These are phyloP conservation scores for Rousettus leschenaultii DNA, from an alignment of 2,113 vertebrate species.

Conservation along the genomic window DNA sequence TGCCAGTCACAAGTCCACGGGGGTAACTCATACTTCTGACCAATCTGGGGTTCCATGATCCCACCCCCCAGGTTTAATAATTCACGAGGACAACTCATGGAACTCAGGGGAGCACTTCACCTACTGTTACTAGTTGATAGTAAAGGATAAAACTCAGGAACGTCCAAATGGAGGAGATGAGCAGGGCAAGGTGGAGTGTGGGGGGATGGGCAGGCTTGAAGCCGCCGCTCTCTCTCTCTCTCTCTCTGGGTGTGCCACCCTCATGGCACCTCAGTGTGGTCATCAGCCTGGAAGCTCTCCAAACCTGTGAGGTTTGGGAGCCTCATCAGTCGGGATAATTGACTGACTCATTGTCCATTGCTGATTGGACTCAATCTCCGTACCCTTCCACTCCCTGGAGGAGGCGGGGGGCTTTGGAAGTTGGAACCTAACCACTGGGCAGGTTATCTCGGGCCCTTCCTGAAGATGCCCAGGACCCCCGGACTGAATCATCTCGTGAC, in stretches of 20 bases:
- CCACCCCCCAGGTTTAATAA: not conserved
- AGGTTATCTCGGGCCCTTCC: not conserved
- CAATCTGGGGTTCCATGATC: not conserved
- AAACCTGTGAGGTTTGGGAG: not conserved
- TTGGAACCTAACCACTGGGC: not conserved
- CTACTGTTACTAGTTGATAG: not conserved
- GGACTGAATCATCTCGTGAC: not conserved
- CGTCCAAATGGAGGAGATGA: not conserved
- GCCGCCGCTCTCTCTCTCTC: too few relatives aligned
- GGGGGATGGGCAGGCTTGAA: rapidly evolving
- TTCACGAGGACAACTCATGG: not conserved
- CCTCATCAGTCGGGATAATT: not conserved
- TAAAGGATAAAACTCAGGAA: not conserved
- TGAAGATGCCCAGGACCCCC: rapidly evolving
- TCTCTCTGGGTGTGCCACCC: not conserved
- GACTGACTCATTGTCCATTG: not conserved
- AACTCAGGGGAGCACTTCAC: not conserved
- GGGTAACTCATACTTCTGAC: not conserved
- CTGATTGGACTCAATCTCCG: not conserved
- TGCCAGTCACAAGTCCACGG: not conserved
- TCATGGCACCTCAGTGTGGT: not conserved
- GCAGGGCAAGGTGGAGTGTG: not conserved
- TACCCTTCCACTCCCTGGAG: not conserved
- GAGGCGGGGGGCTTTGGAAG: not conserved
- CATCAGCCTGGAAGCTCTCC: not conserved